Percentiles rank a stretch among this genome's conserved stretches.
Evolutionary conservation across 2,113 vertebrate species (phyloP).

Genomic region (Chiloscyllium plagiosum): DNA sequence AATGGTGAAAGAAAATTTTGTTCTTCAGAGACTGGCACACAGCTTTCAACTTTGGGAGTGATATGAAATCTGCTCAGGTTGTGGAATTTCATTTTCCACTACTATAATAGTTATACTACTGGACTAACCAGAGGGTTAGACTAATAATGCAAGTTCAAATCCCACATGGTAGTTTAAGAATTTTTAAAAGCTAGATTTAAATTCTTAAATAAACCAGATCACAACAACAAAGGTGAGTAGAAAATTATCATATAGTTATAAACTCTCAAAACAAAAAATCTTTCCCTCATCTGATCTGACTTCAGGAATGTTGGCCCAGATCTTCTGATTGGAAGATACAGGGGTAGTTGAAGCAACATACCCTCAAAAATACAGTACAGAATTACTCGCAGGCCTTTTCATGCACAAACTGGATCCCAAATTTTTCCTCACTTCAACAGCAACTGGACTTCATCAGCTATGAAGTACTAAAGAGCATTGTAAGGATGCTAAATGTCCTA

Average conservation of each 20-base stretch:
- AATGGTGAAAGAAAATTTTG: background rate
- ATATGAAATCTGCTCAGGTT: background rate
- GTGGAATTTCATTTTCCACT: background rate
- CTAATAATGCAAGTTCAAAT: background rate
- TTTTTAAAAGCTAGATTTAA: background rate
- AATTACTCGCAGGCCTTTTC: background rate
- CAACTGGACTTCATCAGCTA: background rate
- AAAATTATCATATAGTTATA: background rate
- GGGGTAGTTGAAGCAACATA: too few relatives aligned
- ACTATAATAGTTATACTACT: background rate
- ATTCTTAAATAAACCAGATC: background rate
- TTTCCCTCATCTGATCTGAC: background rate
- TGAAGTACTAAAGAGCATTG: background rate
- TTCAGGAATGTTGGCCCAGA: background rate
- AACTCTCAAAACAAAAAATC: background rate
- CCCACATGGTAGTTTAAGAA: background rate
- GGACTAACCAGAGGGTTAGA: background rate
- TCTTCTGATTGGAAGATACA: too few relatives aligned
- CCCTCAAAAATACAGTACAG: too few relatives aligned
- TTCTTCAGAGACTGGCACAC: background rate
- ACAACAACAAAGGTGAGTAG: background rate
- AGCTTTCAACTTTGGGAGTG: background rate
- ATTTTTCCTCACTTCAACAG: background rate
- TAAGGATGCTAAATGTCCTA: background rate
- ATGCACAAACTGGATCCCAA: background rate